Evolutionary conservation across 1,140 invertebrate genomes (phyloP).

Genomic region (Drosophila malerkotliana): DNA sequence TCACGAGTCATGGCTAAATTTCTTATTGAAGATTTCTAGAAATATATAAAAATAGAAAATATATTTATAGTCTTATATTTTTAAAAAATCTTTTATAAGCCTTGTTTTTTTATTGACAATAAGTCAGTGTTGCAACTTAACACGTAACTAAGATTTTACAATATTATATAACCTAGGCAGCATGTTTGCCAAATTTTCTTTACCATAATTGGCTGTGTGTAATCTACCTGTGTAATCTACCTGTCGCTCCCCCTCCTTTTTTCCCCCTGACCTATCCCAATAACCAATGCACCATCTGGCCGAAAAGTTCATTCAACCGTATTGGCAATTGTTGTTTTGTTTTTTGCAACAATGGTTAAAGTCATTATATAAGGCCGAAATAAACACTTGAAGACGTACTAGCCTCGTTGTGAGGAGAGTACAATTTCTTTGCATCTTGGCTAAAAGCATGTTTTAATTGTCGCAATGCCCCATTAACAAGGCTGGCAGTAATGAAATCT

Average conservation of each 20-base stretch:
- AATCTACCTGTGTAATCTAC: slow-evolving; percentile 9
- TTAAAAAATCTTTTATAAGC: too few relatives aligned
- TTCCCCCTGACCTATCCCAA: slow-evolving; percentile 32
- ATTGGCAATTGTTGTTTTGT: slow-evolving; percentile 3
- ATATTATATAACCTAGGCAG: slow-evolving; percentile 15
- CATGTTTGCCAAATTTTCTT: slow-evolving; percentile 18
- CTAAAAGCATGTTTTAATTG: slow-evolving; percentile 34
- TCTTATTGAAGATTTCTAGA: neutral
- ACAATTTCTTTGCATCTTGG: slow-evolving; percentile 38
- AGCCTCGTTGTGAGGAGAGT: slow-evolving; percentile 12
- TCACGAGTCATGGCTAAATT: slow-evolving; percentile 15
- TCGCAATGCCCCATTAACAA: slow-evolving; percentile 33
- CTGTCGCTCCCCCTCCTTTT: slow-evolving; percentile 2
- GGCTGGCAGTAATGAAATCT: slow-evolving; percentile 31
- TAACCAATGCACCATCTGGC: slow-evolving; percentile 16
- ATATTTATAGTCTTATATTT: too few relatives aligned
- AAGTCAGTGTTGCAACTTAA: slow-evolving; percentile 4
- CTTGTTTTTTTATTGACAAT: neutral
- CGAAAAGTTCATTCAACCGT: slow-evolving; percentile 43
- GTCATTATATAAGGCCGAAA: slow-evolving; percentile 28
- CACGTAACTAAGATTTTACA: slow-evolving; percentile 6
- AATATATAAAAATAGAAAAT: neutral
- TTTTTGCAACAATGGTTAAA: slow-evolving; percentile 40
- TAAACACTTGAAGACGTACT: slow-evolving; percentile 14
- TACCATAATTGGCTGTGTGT: slow-evolving; percentile 25